Conservation (phyloP, 2,113 vertebrate genomes). For the Lota lota region DNA sequence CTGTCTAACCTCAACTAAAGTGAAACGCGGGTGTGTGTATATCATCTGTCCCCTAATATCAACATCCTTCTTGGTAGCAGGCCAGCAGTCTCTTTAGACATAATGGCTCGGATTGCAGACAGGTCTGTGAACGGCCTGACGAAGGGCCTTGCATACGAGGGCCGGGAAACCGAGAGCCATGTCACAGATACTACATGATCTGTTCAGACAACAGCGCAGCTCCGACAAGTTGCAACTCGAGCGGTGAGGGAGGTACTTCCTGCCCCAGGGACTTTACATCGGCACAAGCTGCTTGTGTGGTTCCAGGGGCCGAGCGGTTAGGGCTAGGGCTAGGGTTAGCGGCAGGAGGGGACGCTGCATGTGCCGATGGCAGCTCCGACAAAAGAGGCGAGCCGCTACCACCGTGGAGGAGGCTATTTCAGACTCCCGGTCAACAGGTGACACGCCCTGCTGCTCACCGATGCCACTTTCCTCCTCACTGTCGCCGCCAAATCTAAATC, state of each 20-base stretch:
- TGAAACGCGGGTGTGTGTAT: conserved; percentile 39
- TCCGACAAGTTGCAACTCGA: conserved; percentile 26
- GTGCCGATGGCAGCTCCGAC: conserved; percentile 62
- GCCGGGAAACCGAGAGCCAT: not conserved
- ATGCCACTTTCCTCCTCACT: not conserved
- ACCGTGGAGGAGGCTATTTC: conserved; percentile 34
- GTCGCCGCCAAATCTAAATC: not conserved
- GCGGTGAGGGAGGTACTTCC: not conserved
- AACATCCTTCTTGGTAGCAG: conserved; percentile 60
- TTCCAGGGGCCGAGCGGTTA: conserved; percentile 3
- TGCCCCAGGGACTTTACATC: conserved; percentile 25
- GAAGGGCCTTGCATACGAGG: conserved; percentile 18
- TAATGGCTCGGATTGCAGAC: conserved; percentile 24
- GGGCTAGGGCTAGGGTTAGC: too few relatives aligned
- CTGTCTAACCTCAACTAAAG: conserved; percentile 11
- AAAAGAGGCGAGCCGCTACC: conserved; percentile 49
- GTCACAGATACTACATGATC: too few relatives aligned
- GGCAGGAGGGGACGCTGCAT: conserved; percentile 36
- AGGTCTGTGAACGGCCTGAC: conserved; percentile 17
- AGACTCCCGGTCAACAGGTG: conserved; percentile 31
- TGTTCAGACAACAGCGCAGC: conserved; percentile 1
- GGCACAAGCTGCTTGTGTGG: conserved; percentile 50
- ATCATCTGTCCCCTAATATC: conserved; percentile 51
- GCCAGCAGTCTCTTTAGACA: conserved; percentile 43
- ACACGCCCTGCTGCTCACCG: conserved; percentile 38